These are phyloP conservation scores for Tricholaema leucomelas DNA, from an alignment of 2,113 vertebrate genomes.

Conservation along the genomic window DNA sequence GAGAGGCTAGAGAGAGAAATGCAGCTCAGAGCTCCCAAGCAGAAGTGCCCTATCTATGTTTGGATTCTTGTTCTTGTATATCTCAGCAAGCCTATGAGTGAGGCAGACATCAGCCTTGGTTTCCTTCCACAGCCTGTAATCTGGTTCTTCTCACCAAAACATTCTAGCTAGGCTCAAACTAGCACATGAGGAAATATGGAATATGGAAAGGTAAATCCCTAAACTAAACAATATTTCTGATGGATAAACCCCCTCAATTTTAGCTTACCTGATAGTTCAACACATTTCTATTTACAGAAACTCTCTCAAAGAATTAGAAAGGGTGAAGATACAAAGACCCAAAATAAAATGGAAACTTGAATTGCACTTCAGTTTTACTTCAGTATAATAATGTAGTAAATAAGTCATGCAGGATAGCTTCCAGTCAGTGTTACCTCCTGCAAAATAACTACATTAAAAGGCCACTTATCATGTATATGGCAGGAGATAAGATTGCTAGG, in stretches of 20 bases:
- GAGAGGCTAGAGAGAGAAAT: too few relatives aligned
- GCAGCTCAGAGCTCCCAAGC: too few relatives aligned
- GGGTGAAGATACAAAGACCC: background rate
- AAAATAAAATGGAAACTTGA: slow-evolving; percentile 1
- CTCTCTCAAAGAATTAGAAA: background rate
- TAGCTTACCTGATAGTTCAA: background rate
- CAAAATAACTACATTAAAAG: background rate
- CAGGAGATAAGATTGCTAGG: background rate
- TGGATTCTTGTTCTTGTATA: too few relatives aligned
- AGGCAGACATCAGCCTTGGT: too few relatives aligned
- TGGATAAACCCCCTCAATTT: background rate
- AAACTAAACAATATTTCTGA: background rate
- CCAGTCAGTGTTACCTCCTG: background rate
- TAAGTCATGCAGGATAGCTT: background rate
- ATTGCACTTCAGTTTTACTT: background rate
- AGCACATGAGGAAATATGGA: too few relatives aligned
- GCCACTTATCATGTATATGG: background rate
- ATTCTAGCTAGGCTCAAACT: too few relatives aligned
- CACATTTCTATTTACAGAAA: background rate
- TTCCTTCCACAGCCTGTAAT: too few relatives aligned
- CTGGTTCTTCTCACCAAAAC: too few relatives aligned
- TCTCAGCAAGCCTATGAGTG: too few relatives aligned
- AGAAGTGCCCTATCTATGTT: too few relatives aligned
- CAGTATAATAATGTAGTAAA: background rate
- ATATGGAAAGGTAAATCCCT: background rate